These are phyloP conservation scores for Cheirogaleus major DNA, from an alignment of 2,797 vertebrate species.

Conservation along the genomic window DNA sequence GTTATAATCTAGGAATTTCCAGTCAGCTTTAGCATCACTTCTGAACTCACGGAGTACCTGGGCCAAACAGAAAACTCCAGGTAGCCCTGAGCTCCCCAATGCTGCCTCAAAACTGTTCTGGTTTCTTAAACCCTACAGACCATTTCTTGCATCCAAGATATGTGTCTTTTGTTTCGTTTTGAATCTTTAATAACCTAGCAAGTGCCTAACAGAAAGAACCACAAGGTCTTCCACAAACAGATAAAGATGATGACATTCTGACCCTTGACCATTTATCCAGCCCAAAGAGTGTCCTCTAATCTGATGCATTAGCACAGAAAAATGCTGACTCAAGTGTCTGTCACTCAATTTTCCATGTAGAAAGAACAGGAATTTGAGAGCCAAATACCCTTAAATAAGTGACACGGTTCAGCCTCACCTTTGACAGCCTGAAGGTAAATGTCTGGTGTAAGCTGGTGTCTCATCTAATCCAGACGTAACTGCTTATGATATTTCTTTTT, in stretches of 20 bases:
- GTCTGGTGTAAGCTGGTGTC: background rate
- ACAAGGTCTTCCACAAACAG: background rate
- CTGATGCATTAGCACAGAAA: background rate
- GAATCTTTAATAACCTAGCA: background rate
- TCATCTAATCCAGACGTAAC: slow-evolving; percentile 25
- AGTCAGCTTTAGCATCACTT: background rate
- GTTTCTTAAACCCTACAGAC: background rate
- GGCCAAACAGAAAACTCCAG: background rate
- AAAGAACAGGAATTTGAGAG: background rate
- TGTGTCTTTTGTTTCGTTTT: background rate
- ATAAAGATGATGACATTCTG: background rate
- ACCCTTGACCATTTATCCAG: background rate
- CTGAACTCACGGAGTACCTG: background rate
- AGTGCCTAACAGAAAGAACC: background rate
- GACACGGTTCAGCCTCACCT: background rate
- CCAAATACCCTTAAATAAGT: background rate
- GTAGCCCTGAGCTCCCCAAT: background rate
- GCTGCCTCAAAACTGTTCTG: background rate
- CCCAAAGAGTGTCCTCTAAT: too few relatives aligned
- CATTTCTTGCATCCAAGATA: background rate
- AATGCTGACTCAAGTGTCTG: background rate
- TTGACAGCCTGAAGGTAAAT: slow-evolving; percentile 25
- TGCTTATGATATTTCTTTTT: slow-evolving; percentile 30
- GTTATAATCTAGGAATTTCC: background rate
- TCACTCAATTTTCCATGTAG: background rate